Percentiles rank a stretch among this genome's conserved stretches.
Conservation (phyloP, 2,888 invertebrate species). For the Plagodis dolabraria region DNA sequence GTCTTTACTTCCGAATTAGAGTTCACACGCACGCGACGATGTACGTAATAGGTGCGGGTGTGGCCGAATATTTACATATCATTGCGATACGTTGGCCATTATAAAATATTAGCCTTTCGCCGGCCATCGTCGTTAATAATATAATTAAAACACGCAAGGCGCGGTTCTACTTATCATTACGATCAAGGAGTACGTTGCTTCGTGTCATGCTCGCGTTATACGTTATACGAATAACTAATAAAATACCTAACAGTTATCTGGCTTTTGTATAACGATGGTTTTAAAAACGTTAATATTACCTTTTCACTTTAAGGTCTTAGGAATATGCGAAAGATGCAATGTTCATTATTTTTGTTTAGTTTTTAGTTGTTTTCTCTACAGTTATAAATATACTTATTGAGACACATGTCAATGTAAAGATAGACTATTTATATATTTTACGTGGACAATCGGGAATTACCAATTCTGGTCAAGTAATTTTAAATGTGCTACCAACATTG, state of each 20-base stretch:
- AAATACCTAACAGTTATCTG: neutral
- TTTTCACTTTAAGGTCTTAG: no score
- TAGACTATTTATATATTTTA: no score
- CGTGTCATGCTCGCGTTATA: constrained; percentile 38
- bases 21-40: constrained; percentile 73
- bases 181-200: constrained; percentile 66
- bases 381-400: no score
- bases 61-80: constrained; percentile 83
- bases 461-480: neutral
- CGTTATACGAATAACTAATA: constrained; percentile 1
- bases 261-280: no score
- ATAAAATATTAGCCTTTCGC: constrained; percentile 82
- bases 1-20: constrained; percentile 80
- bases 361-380: no score
- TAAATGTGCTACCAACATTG: neutral
- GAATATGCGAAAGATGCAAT: no score
- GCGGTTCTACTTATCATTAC: constrained; percentile 74
- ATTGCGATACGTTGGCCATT: constrained; percentile 81
- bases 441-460: no score
- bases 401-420: no score
- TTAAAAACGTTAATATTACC: no score
- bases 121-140: constrained; percentile 80
- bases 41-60: constrained; percentile 69
- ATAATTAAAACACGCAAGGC: constrained; percentile 84
- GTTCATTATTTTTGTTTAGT: no score